These are phyloP conservation scores for Zaprionus obscuricornis DNA, from an alignment of 2,888 invertebrate genomes.

Conservation along the genomic window DNA sequence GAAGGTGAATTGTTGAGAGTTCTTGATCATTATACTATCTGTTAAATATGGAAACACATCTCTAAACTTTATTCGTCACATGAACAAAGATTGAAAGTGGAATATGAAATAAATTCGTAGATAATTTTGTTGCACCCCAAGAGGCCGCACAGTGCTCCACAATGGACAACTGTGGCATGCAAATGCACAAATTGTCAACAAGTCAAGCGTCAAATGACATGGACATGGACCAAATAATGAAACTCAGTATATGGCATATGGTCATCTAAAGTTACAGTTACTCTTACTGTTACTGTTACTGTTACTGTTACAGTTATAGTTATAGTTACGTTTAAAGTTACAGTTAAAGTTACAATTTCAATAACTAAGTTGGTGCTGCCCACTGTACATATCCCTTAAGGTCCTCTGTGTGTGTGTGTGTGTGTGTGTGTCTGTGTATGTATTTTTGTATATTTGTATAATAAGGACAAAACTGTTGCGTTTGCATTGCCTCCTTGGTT, in stretches of 20 bases:
- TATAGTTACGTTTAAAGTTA: constrained; percentile 16
- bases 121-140: constrained; percentile 28
- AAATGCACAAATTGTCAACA: constrained; percentile 40
- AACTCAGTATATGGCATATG: constrained; percentile 23
- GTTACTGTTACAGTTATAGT: constrained; percentile 14
- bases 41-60: too few relatives aligned
- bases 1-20: too few relatives aligned
- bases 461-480: constrained; percentile 24
- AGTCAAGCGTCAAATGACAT: constrained; percentile 3
- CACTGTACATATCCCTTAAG: constrained; percentile 15
- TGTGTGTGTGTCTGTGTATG: background rate
- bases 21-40: too few relatives aligned
- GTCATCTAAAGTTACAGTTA: constrained; percentile 21
- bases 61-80: too few relatives aligned
- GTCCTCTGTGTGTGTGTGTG: constrained; percentile 9
- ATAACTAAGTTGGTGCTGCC: constrained; percentile 28
- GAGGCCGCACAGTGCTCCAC: constrained; percentile 68
- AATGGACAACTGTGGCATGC: constrained; percentile 66
- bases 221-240: constrained; percentile 31
- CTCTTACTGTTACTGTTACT: constrained; percentile 24
- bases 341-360: background rate
- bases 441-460: background rate
- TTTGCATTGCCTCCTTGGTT: constrained; percentile 71
- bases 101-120: background rate
- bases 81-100: too few relatives aligned